These are phyloP conservation scores for Artemia sp. DNA, from an alignment of 2,888 invertebrate species.

Conservation along the genomic window DNA sequence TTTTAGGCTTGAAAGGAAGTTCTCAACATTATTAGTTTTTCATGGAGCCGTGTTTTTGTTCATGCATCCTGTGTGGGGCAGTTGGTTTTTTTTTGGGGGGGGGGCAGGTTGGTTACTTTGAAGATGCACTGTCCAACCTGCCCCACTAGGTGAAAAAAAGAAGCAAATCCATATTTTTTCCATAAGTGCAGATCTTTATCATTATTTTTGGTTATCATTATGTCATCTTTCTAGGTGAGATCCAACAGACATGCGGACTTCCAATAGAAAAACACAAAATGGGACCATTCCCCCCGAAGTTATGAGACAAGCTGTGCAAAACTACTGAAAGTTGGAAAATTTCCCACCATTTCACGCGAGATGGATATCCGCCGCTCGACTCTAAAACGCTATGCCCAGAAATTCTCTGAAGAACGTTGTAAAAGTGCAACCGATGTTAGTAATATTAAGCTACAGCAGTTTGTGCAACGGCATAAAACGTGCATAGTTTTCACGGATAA, in stretches of 20 bases:
- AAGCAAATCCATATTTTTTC: not conserved
- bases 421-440: not conserved
- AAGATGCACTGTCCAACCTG: not conserved
- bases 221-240: no score
- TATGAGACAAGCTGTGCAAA: not conserved
- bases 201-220: no score
- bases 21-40: no score
- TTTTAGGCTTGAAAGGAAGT: no score
- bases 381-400: not conserved
- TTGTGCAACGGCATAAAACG: not conserved
- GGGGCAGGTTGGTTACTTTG: constrained; percentile 2
- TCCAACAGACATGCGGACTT: no score
- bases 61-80: no score
- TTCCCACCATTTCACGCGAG: no score
- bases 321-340: no score
- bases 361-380: no score
- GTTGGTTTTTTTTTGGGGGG: not conserved
- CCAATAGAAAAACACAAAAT: not conserved
- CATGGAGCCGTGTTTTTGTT: no score
- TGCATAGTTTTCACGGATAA: not conserved
- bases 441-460: not conserved
- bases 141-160: not conserved
- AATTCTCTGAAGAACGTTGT: not conserved
- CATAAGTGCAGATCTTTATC: not conserved
- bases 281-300: not conserved